phyloP scores from a whole-genome alignment of 2,888 invertebrate genomes.

The Rhagonycha fulva region DNA sequence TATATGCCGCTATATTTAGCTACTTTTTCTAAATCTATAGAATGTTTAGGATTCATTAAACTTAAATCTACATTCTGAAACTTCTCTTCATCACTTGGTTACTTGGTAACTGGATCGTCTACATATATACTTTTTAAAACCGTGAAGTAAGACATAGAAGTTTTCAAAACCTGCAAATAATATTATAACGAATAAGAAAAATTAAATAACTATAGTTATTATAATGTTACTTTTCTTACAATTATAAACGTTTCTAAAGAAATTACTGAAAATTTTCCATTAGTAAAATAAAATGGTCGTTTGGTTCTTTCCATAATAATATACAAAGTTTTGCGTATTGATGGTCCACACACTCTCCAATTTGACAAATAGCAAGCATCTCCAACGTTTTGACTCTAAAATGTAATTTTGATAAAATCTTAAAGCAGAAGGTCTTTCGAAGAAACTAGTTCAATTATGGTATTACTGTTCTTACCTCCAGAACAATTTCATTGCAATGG shows the following conservation, averaged over 20 bases:
- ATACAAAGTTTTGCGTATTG: neutral
- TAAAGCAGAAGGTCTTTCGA: neutral
- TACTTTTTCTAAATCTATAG: no score
- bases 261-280: neutral
- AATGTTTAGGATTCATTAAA: no score
- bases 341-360: neutral
- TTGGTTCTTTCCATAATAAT: constrained; percentile 9
- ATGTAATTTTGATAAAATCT: neutral
- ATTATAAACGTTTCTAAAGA: neutral
- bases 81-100: no score
- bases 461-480: no score
- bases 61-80: no score
- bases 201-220: no score
- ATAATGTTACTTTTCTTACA: neutral
- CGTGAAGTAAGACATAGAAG: neutral
- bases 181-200: no score
- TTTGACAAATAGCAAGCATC: neutral
- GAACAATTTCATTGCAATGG: neutral
- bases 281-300: neutral
- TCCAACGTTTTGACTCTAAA: neutral
- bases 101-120: neutral
- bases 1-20: no score
- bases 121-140: neutral
- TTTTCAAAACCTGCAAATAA: neutral
- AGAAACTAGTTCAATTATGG: no score